Evolutionary conservation across 2,888 invertebrate species (phyloP).

Genomic region (Creontiades dilutus): DNA sequence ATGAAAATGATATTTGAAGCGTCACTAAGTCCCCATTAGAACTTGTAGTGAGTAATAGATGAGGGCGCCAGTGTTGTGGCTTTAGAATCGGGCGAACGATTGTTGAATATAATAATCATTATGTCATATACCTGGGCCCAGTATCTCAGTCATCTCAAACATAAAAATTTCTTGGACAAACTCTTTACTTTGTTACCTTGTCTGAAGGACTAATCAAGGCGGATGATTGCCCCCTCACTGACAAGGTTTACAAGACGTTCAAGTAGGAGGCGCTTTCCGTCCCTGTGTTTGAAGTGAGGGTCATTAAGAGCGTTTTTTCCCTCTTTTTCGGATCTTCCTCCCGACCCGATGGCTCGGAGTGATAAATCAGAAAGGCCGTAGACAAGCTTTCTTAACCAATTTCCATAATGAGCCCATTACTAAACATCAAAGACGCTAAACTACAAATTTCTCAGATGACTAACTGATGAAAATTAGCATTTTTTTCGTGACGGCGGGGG

Average conservation of each 20-base stretch:
- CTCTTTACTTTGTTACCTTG: not conserved
- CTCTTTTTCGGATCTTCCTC: conserved; percentile 65
- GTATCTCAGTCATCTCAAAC: too few species aligned
- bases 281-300: conserved; percentile 71
- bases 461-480: conserved; percentile 71
- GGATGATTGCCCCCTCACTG: conserved; percentile 65
- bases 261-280: conserved; percentile 62
- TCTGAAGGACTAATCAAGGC: conserved; percentile 60
- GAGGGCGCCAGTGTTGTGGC: too few species aligned
- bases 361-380: conserved; percentile 72
- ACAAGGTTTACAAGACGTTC: conserved; percentile 65
- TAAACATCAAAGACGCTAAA: conserved; percentile 74
- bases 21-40: too few species aligned
- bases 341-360: conserved; percentile 70
- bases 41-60: too few species aligned
- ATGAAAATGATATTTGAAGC: too few species aligned
- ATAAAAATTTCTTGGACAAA: conserved; percentile 34
- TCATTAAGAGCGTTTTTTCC: conserved; percentile 69
- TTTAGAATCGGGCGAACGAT: too few species aligned
- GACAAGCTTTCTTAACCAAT: conserved; percentile 68
- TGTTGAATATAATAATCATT: too few species aligned
- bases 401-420: conserved; percentile 74
- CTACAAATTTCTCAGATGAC: conserved; percentile 72
- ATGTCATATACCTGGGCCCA: too few species aligned
- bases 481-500: conserved; percentile 23